Evolutionary conservation across 2,113 vertebrate species (phyloP).

Genomic region (Microtus pennsylvanicus): DNA sequence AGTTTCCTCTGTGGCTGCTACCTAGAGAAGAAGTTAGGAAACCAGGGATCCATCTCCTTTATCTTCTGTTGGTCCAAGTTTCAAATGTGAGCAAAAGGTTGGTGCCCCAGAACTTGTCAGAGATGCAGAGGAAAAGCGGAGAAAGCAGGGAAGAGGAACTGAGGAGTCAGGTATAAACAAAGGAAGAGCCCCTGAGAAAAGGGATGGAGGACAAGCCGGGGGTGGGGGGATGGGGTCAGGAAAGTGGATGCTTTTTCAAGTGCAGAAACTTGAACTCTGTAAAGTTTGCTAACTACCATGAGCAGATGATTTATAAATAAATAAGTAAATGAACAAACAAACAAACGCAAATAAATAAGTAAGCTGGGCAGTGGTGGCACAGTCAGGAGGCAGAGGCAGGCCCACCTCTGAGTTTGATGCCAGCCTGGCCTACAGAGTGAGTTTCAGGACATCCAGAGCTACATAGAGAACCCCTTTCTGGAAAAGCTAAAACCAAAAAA

Average conservation of each 20-base stretch:
- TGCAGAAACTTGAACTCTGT: neutral
- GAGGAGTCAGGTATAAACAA: neutral
- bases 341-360: neutral
- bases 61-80: neutral
- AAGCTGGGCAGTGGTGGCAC: neutral
- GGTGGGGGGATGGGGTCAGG: too few relatives aligned
- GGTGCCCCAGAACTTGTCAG: neutral
- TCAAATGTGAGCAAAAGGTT: neutral
- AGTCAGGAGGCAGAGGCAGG: neutral
- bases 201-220: neutral
- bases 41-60: neutral
- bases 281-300: neutral
- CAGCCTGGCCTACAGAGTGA: neutral
- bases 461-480: neutral
- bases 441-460: neutral
- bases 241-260: neutral
- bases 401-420: neutral
- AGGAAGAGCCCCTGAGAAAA: neutral
- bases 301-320: neutral
- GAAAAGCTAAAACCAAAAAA: neutral
- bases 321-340: neutral
- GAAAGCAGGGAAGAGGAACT: neutral
- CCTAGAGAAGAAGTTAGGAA: neutral
- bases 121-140: neutral
- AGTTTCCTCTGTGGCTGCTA: neutral